phyloP scores from a whole-genome alignment of 2,113 vertebrate species.

The Pagrus major region DNA sequence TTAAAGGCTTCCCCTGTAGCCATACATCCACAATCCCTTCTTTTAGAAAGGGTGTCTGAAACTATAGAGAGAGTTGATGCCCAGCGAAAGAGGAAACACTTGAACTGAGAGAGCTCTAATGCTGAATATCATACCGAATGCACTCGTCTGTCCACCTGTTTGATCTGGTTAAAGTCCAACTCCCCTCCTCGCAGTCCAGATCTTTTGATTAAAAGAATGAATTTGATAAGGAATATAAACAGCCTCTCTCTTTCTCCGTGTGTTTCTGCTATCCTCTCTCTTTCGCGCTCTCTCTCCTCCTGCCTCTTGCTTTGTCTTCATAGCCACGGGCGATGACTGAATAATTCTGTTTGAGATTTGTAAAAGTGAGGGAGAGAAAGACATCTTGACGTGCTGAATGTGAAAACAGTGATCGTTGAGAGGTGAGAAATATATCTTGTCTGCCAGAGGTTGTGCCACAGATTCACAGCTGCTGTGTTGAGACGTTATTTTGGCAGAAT shows the following conservation, averaged over 20 bases:
- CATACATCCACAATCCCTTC: not conserved
- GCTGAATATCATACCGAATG: not conserved
- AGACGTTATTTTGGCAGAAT: slow-evolving; percentile 49
- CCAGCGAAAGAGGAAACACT: slow-evolving; percentile 2
- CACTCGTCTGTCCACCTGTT: slow-evolving; percentile 35
- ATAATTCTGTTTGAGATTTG: slow-evolving; percentile 83
- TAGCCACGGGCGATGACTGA: slow-evolving; percentile 72
- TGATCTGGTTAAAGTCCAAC: slow-evolving; percentile 35
- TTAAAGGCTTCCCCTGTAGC: not conserved
- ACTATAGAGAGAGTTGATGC: not conserved
- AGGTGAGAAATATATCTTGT: slow-evolving; percentile 58
- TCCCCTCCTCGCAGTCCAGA: slow-evolving; percentile 4
- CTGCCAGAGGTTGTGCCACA: slow-evolving; percentile 60
- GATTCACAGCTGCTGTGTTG: slow-evolving; percentile 21
- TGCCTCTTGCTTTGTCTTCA: slow-evolving; percentile 70
- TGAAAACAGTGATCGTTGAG: slow-evolving; percentile 67
- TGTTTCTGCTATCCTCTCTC: not conserved
- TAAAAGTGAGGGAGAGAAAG: slow-evolving; percentile 68
- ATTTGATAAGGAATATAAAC: slow-evolving; percentile 44
- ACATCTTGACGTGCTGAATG: slow-evolving; percentile 69
- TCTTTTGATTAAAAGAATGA: slow-evolving; percentile 58
- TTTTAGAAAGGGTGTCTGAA: not conserved
- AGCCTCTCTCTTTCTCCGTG: not conserved
- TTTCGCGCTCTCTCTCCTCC: not conserved
- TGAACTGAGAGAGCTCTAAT: not conserved